phyloP scores from a whole-genome alignment of 2,797 vertebrate genomes.

The Chaetophractus vellerosus region DNA sequence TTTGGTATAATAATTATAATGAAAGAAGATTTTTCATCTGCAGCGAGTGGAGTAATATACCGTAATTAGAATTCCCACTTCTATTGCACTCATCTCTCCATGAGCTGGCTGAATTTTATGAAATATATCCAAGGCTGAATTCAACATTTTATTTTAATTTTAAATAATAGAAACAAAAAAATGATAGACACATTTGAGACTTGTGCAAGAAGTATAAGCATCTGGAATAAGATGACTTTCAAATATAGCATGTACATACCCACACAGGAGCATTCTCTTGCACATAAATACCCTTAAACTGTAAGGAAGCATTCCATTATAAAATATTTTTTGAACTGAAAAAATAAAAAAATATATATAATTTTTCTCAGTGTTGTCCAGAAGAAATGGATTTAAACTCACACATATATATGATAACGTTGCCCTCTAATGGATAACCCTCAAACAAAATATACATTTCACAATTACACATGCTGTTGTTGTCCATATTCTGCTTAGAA shows the following conservation, averaged over 20 bases:
- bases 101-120: not conserved
- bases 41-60: not conserved
- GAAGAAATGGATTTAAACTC: not conserved
- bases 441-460: not conserved
- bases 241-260: not conserved
- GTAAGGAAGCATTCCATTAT: not conserved
- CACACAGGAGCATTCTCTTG: not conserved
- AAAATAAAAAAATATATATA: conserved; percentile 19
- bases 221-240: not conserved
- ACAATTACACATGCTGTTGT: not conserved
- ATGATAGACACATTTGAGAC: not conserved
- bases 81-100: not conserved
- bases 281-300: not conserved
- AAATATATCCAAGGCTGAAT: not conserved
- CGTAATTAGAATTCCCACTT: conserved; percentile 19
- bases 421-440: conserved; percentile 63
- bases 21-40: not conserved
- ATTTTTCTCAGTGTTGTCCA: not conserved
- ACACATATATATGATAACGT: not conserved
- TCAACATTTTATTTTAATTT: not conserved
- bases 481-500: not conserved
- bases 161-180: not conserved
- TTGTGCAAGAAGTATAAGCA: not conserved
- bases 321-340: conserved; percentile 15
- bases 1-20: conserved; percentile 7